Evolutionary conservation across 2,888 invertebrate genomes (phyloP), one percentile per base, ranked within the genome.

Genomic region (Nasonovia ribisnigri): DNA sequence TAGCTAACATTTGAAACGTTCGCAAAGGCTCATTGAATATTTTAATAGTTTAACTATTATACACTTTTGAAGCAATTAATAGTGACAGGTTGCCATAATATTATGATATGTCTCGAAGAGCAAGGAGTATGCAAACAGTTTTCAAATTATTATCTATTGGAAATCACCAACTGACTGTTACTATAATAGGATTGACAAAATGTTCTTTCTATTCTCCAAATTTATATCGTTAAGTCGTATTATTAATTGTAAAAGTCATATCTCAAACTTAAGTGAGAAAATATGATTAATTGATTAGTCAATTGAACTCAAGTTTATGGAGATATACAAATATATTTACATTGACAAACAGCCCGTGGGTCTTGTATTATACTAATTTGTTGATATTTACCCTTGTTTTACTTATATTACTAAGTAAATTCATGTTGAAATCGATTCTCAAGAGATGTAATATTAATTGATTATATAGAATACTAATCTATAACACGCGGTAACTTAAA

Each of bases 201-300:
- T 77, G 36, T 77, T 20, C 77, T 6, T 77, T 36, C 20, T 67
- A n/a, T n/a, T n/a, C 6, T 20, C 16, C 36, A 77, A 77, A 20
- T 20, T 77, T 77, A 36, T 36, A 77, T 36, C 36, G 20, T 3
- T 36, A 77, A 20, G 2, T 77, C 20, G 36, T 77, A 77, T 36
- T 77, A 77, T 77, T 77, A 77, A 77, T 77, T 77, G 20, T 77
- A 36, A 77, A 77, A 36, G 77, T 36, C 77, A 57, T 77, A 77
- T 77, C 77, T 77, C 36, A 36, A 77, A 77, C 36, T 77, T 77
- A 77, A 77, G 77, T 36, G 20, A 0, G 36, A 36, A 77, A 36
- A 77, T 20, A 77, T 36, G 36, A 77, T 36, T 67, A 67, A 67
- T 67, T n/a, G 67, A 67, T 67, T n/a, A 67, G 67, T 67, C 67